Evolutionary conservation across 2,888 invertebrate genomes (phyloP), one percentile per base, ranked within the genome.

Genomic region (Campopleginae sp.): DNA sequence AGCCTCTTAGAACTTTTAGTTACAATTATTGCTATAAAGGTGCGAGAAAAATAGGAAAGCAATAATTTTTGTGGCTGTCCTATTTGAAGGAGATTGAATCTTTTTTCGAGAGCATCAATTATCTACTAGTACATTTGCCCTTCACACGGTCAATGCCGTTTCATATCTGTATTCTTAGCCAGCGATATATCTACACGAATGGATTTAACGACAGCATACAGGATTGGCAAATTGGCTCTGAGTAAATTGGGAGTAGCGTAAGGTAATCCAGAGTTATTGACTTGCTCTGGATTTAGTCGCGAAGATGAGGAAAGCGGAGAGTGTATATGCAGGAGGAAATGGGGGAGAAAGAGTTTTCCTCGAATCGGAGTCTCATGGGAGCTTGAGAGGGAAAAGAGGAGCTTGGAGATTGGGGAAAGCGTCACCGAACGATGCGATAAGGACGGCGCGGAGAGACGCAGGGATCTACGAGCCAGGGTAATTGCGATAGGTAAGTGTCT

Each of bases 401-500:
- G 48, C 78, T 81, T 12, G 54, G 72, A 72, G n/a, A 74, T 54
- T 78, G 54, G 78, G 65, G 42, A 54, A 48, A 65, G 81, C 86
- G 84, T 84, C 80, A 83, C 44, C 77, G 83, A 83, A 80, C 77
- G 83, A 46, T 38, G 74, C 86, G 86, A 86, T 86, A 86, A 86
- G 86, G 77, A 86, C 42, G 85, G 82, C 38, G 80, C 23, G 74
- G 68, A 68, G 86, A 83, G 83, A 72, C 44, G 74, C 38, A 51
- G 82, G 76, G 74, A 74, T 80, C 80, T 66, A 74, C 63, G 61
- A 68, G 68, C 76, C 27, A 46, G 80, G 84, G 86, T 87, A 87
- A 87, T 87, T 87, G 83, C 86, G 84, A 86, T 87, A 85, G 87
- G 87, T 80, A 87, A 84, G 82, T 85, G 86, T 86, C 86, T 83